Conservation (phyloP, 1,140 invertebrate species). For the Euschistus heros region DNA sequence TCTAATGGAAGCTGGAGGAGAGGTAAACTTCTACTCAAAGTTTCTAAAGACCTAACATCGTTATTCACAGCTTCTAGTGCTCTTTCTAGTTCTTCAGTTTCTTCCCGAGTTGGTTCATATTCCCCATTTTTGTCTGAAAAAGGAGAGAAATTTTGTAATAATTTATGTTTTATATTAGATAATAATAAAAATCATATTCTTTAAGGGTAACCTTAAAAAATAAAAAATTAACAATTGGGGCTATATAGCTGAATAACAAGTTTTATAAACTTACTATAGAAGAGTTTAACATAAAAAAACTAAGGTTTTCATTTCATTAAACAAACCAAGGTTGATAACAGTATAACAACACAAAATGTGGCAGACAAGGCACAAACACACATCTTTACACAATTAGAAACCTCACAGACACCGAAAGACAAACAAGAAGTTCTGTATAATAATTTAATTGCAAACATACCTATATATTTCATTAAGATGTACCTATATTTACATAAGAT, state of each 20-base stretch:
- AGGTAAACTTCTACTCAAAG: slow-evolving; percentile 25
- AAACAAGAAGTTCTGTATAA: too few species aligned
- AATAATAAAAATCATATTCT: not conserved
- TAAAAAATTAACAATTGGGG: not conserved
- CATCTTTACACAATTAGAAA: too few species aligned
- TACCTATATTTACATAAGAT: too few species aligned
- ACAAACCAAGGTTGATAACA: too few species aligned
- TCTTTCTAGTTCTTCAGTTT: slow-evolving; percentile 71
- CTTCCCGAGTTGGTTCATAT: slow-evolving; percentile 60
- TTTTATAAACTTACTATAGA: not conserved
- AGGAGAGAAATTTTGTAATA: not conserved
- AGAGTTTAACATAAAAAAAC: too few species aligned
- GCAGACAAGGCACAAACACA: too few species aligned
- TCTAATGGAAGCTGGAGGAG: slow-evolving; percentile 24
- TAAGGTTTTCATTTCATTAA: too few species aligned
- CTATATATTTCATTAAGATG: too few species aligned
- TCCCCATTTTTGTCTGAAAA: slow-evolving; percentile 51
- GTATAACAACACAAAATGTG: too few species aligned
- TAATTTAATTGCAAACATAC: too few species aligned
- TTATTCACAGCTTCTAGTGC: slow-evolving; percentile 71
- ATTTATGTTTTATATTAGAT: not conserved
- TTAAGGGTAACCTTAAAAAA: not conserved
- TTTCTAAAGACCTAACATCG: slow-evolving; percentile 53
- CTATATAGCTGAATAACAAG: not conserved
- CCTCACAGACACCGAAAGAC: too few species aligned